Conservation (phyloP, 37 sponge, comb jelly and placozoan genomes). For the Halichondria panicea region DNA sequence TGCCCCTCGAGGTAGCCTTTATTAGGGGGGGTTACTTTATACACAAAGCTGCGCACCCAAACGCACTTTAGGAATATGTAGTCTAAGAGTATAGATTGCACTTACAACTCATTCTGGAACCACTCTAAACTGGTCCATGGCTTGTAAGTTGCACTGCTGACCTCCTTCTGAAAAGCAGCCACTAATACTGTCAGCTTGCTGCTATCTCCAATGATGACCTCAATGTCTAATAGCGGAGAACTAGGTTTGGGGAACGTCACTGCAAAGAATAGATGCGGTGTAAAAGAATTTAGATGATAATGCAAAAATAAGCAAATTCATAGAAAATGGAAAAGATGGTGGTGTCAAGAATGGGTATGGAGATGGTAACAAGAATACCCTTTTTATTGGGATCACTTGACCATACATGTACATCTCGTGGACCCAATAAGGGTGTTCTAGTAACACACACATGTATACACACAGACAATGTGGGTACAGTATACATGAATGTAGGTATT, state of each 20-base stretch:
- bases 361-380: no score
- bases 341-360: no score
- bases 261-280: conserved; percentile 4
- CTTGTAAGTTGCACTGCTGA: neutral
- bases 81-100: neutral
- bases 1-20: neutral
- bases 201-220: conserved; percentile 73
- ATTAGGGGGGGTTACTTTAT: neutral
- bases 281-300: neutral
- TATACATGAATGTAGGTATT: no score
- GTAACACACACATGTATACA: neutral
- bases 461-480: no score
- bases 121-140: conserved; percentile 63
- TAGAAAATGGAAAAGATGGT: no score
- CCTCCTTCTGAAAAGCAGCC: conserved; percentile 36
- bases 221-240: conserved; percentile 73
- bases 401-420: no score
- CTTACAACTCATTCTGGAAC: conserved; percentile 77
- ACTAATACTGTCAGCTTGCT: conserved; percentile 14
- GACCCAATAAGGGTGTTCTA: neutral
- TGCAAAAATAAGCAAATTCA: no score
- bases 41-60: neutral
- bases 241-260: conserved; percentile 47
- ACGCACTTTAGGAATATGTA: neutral
- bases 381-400: no score